Evolutionary conservation across 2,113 vertebrate species (phyloP), one percentile per base, ranked within the genome.

Genomic region (Lophochroa leadbeateri): DNA sequence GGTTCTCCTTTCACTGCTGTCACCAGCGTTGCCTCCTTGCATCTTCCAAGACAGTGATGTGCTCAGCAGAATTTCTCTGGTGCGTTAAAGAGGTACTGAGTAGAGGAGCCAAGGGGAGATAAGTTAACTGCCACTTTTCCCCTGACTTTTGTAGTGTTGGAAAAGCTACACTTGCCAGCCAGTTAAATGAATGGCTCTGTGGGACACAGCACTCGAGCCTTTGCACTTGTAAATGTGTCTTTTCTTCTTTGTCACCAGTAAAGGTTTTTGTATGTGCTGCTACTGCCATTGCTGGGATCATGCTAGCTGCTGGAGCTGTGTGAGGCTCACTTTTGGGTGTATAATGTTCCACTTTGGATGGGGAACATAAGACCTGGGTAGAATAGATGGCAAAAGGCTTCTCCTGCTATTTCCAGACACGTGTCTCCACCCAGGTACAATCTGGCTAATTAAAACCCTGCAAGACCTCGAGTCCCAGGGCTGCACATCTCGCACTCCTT

Each of bases 41-140:
- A 2, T 23, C 81, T 84, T 28, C 91, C 81, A 68, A 89, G 82
- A 49, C 1, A 82, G 23, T 17, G 61, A 65, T 69, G 84, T 7
- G 70, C 8, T 82, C 91, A 74, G 94, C 95, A 90, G 78, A 80
- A 82, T 67, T 82, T 29, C 85, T 83, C 33, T 27, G 29, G 33
- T 19, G 53, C n/a, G 2, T 85, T 91, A 33, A 33, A 50, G 64
- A 49, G 57, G 49, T 25, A 60, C 89, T 11, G 4, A 60, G 35
- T 11, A 0, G 53, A 14, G 64, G 78, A 70, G 79, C 82, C 90
- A 65, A 88, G 72, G 88, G 63, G 86, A 52, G 69, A 29, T 93
- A 31, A 96, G 92, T 93, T 94, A 90, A 80, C 96, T 96, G 90
- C 92, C 96, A 94, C 90, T 94, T 95, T 93, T 86, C 92, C 74